Base-by-base conservation (phyloP, 2,888 invertebrate species). In the Brenthis daphne region DNA sequence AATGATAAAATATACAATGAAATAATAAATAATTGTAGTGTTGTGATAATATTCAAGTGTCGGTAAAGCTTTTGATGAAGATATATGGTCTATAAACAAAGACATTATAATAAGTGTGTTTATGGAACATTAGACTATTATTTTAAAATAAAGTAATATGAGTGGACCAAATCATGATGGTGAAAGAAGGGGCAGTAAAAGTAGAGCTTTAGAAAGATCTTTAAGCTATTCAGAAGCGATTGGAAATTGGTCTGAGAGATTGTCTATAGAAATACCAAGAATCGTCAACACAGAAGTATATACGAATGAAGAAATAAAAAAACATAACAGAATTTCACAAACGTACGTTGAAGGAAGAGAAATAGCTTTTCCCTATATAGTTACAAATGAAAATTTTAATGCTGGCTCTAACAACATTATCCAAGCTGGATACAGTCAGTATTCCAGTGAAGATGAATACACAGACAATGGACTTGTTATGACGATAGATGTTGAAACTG, bases 151-250 rank as follows among this genome's bases (percentile, higher is more conserved):
- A 55, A 37, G 20, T 13, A 53, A 63, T 11, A 63, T n/a, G 50
- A 33, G 55, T 48, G 51, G n/a, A 12, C 50, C 57, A 37, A 67
- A 67, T 43, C 24, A 75, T 16, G 76, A 77, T 68, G 70, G 57
- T 50, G 77, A 78, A 63, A 74, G 76, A 60, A 76, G 90, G 67
- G 86, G 85, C 0, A 90, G 90, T 64, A 77, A 86, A 66, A 78
- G 63, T 13, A 76, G 91, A 63, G 81, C 84, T 0, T 73, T 92
- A n/a, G 91, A 91, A 76, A 78, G 92, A 74, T 92, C 92, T 0
- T 72, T 86, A 0, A 92, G 92, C 74, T 92, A 92, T 64, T 91
- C 91, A 0, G 92, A 89, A 80, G 92, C 92, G 0, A 92, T 92
- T 1, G 90, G 90, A 1, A 88, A 84, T 48, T 78, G 77, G 0